Conservation (phyloP, 2,797 vertebrate species). For the Salmo trutta region DNA sequence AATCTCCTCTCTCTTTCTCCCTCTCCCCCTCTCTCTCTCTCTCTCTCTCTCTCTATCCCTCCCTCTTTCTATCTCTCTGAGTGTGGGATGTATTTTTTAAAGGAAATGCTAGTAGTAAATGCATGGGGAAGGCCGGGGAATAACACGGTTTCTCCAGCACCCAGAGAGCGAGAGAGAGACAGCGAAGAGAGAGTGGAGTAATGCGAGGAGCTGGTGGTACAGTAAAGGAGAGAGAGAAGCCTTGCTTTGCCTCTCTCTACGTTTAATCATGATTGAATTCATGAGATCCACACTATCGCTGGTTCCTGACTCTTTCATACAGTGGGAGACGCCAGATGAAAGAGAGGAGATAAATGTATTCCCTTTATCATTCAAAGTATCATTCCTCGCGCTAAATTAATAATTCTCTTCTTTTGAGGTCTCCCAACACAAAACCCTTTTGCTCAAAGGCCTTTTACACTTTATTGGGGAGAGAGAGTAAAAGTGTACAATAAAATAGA, state of each 20-base stretch:
- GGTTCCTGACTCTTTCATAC: conserved; percentile 34
- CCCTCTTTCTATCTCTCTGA: background rate
- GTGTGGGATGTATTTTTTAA: background rate
- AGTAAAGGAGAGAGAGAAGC: background rate
- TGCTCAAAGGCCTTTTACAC: conserved; percentile 35
- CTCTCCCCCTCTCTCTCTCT: background rate
- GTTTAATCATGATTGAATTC: conserved; percentile 40
- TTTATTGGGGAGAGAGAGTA: conserved; percentile 6
- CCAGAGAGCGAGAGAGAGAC: conserved; percentile 7
- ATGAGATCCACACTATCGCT: conserved; percentile 28
- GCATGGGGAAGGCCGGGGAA: background rate
- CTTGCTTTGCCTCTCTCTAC: background rate
- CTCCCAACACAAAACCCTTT: conserved; percentile 40
- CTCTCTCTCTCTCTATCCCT: conserved; percentile 23
- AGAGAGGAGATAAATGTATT: conserved; percentile 57
- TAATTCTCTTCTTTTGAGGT: conserved; percentile 54
- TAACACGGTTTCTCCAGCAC: conserved; percentile 12
- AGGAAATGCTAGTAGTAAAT: background rate
- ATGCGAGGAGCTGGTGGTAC: conserved; percentile 22
- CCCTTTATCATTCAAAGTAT: conserved; percentile 57
- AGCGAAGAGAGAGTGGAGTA: conserved; percentile 7
- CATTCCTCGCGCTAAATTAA: conserved; percentile 58
- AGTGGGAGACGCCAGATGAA: conserved; percentile 46
- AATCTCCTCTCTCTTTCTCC: conserved; percentile 31
- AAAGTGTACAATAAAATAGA: conserved; percentile 22